These are phyloP conservation scores for Ormia ochracea DNA, from an alignment of 2,888 invertebrate genomes.

Conservation along the genomic window DNA sequence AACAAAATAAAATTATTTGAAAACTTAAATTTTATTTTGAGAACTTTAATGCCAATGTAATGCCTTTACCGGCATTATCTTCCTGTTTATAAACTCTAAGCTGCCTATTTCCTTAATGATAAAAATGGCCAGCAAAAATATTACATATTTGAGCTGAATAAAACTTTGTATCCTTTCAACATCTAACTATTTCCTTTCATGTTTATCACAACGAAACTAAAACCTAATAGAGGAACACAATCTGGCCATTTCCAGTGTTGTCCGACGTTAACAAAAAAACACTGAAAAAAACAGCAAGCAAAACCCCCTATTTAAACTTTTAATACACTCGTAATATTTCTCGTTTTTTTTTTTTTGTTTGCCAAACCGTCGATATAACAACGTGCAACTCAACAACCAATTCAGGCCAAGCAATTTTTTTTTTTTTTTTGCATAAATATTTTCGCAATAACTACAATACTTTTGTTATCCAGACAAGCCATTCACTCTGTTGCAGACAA, in stretches of 20 bases:
- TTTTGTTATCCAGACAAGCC: conserved; percentile 37
- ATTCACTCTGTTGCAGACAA: background rate
- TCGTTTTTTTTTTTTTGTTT: no score
- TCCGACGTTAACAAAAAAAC: background rate
- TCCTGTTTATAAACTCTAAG: background rate
- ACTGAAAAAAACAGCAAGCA: background rate
- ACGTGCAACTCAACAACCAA: conserved; percentile 6
- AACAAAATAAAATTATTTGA: no score
- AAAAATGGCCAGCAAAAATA: conserved; percentile 18
- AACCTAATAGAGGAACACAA: background rate
- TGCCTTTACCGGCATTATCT: background rate
- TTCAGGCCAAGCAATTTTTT: conserved; percentile 54
- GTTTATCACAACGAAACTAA: conserved; percentile 50
- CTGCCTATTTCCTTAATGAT: conserved; percentile 36
- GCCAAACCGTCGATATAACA: conserved; percentile 42
- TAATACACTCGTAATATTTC: conserved; percentile 45
- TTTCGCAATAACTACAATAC: conserved; percentile 40
- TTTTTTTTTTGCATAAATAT: conserved; percentile 49
- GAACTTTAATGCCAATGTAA: background rate
- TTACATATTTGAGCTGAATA: conserved; percentile 27
- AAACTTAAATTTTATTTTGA: background rate
- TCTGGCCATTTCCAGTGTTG: background rate
- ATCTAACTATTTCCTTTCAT: conserved; percentile 52
- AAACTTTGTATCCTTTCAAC: conserved; percentile 42
- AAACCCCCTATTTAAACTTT: conserved; percentile 21